Conservation (phyloP, 2,888 invertebrate species). For the Ophion ventricosus region DNA sequence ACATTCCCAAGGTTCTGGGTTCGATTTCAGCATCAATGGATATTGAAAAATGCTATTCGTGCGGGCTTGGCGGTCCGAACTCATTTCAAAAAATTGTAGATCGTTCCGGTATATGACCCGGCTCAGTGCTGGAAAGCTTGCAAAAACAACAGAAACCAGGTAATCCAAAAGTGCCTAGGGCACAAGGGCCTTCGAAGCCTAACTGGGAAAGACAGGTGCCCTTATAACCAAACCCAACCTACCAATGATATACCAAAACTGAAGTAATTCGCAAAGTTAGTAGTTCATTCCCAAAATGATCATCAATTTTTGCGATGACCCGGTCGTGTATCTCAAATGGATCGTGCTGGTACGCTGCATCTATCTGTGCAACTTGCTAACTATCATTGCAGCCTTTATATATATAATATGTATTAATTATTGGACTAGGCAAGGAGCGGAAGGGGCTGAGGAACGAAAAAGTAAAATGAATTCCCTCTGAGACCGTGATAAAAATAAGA, state of each 20-base stretch:
- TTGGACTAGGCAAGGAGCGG: not conserved
- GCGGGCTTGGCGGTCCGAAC: not conserved
- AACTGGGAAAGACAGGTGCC: not conserved
- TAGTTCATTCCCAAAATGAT: not conserved
- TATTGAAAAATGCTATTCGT: not conserved
- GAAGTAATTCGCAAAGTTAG: not conserved
- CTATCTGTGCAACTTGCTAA: not conserved
- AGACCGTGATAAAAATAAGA: not conserved
- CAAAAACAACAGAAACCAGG: not conserved
- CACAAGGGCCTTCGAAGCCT: not conserved
- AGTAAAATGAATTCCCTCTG: not conserved
- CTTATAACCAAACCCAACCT: not conserved
- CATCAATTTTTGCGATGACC: not conserved
- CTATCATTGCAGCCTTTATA: not conserved
- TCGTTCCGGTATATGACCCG: not conserved
- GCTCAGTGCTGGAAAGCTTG: not conserved
- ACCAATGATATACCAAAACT: not conserved
- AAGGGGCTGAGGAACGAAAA: not conserved
- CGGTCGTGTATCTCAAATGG: no score
- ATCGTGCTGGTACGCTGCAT: no score
- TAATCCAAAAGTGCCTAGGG: not conserved
- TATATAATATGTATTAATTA: not conserved
- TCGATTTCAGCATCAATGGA: not conserved
- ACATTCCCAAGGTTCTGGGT: not conserved
- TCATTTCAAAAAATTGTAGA: not conserved